A percentile compares a stretch with the other conserved stretches of the same genome.
Conservation (phyloP, 2,888 invertebrate species). For the Napeogenes sylphis region DNA sequence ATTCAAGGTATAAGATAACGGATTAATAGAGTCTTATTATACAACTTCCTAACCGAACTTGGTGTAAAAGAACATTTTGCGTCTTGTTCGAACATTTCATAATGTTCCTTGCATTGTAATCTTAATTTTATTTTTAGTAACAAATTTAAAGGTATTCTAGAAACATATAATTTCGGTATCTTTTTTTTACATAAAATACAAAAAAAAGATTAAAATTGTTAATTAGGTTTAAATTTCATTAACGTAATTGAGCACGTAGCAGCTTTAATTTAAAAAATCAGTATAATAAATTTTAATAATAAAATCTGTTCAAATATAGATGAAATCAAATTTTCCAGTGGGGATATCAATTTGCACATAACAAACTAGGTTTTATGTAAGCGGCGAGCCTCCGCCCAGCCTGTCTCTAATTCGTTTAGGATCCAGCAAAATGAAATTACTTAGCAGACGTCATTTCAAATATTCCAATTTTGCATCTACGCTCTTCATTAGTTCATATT, state of each 20-base stretch:
- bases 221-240: too few relatives aligned
- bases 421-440: conserved; percentile 71
- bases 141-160: too few relatives aligned
- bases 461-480: conserved; percentile 68
- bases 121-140: background rate
- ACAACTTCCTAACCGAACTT: conserved; percentile 38
- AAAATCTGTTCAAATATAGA: background rate
- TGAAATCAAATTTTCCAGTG: conserved; percentile 25
- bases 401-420: conserved; percentile 61
- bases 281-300: too few relatives aligned
- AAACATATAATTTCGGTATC: background rate
- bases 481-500: conserved; percentile 49
- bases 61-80: conserved; percentile 23
- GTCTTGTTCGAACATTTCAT: conserved; percentile 3
- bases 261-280: too few relatives aligned
- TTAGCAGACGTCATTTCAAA: conserved; percentile 68
- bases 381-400: conserved; percentile 38
- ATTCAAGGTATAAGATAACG: conserved; percentile 77
- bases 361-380: conserved; percentile 29
- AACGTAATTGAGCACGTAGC: too few relatives aligned
- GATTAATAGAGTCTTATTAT: conserved; percentile 64
- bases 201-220: background rate
- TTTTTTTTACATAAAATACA: background rate
- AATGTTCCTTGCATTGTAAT: background rate
- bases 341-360: conserved; percentile 23